Conservation (phyloP, 1,140 invertebrate genomes). For the Mya arenaria region DNA sequence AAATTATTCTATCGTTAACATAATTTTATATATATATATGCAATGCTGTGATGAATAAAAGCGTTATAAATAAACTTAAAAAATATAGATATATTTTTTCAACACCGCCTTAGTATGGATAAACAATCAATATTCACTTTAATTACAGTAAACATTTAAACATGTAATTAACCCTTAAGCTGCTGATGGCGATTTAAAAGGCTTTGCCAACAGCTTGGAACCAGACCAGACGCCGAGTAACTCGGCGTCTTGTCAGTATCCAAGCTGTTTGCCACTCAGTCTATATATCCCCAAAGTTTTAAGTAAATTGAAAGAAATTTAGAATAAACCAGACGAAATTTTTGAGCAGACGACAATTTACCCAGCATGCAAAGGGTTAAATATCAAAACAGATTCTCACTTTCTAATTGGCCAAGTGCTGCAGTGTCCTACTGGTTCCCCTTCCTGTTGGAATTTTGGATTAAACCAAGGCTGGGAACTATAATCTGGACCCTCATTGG, state of each 20-base stretch:
- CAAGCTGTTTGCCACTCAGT: neutral
- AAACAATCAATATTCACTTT: too few relatives aligned
- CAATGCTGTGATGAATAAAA: too few relatives aligned
- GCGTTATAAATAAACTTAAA: too few relatives aligned
- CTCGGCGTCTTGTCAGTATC: neutral
- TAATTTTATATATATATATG: too few relatives aligned
- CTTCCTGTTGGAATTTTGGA: conserved; percentile 33
- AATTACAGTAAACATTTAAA: too few relatives aligned
- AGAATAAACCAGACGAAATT: neutral
- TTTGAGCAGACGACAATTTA: neutral
- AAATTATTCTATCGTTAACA: too few relatives aligned
- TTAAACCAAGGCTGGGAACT: conserved; percentile 27
- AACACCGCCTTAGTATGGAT: too few relatives aligned
- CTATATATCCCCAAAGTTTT: neutral
- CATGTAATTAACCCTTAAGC: too few relatives aligned
- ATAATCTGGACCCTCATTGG: neutral
- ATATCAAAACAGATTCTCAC: neutral
- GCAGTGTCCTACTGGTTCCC: conserved; percentile 11
- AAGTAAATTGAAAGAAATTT: neutral
- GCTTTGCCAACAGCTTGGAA: too few relatives aligned
- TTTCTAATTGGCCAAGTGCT: conserved; percentile 30
- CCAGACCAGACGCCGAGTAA: neutral
- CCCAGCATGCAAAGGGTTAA: neutral
- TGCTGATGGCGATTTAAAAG: too few relatives aligned
- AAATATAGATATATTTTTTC: too few relatives aligned